Evolutionary conservation across 1,140 invertebrate species (phyloP).

Genomic region (Drosophila nannoptera): DNA sequence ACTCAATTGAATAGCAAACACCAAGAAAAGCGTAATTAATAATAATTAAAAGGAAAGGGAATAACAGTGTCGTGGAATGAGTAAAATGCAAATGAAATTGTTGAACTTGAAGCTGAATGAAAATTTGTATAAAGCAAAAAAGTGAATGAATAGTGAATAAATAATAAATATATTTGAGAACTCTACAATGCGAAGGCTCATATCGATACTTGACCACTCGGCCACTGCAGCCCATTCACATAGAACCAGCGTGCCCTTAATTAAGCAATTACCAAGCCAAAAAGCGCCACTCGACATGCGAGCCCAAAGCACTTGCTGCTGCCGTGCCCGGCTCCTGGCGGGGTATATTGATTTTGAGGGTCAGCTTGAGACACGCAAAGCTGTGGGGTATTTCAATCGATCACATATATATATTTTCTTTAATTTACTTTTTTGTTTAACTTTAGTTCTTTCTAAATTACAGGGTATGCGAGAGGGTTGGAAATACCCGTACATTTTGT

Average conservation of each 20-base stretch:
- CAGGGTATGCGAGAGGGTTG: no score
- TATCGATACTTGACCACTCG: neutral
- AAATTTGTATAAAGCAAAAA: constrained; percentile 63
- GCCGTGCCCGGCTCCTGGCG: neutral
- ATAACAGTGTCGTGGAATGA: constrained; percentile 19
- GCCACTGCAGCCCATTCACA: neutral
- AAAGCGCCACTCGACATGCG: constrained; percentile 16
- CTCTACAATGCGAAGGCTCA: constrained; percentile 4
- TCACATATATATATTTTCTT: no score
- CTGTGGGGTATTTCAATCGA: neutral
- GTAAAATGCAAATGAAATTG: constrained; percentile 43
- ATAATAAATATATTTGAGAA: constrained; percentile 69
- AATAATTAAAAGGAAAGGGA: constrained; percentile 31
- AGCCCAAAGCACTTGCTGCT: neutral
- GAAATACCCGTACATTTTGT: no score
- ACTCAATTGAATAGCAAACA: neutral
- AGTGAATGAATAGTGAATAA: constrained; percentile 49
- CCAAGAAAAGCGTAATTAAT: constrained; percentile 9
- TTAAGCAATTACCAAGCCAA: constrained; percentile 39
- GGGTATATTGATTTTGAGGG: constrained; percentile 5
- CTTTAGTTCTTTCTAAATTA: no score
- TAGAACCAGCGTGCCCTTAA: constrained; percentile 15
- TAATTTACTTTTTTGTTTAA: no score
- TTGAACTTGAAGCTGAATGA: constrained; percentile 47
- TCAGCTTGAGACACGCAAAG: neutral